Evolutionary conservation across 2,113 vertebrate genomes (phyloP).

Genomic region (Platanista minor): DNA sequence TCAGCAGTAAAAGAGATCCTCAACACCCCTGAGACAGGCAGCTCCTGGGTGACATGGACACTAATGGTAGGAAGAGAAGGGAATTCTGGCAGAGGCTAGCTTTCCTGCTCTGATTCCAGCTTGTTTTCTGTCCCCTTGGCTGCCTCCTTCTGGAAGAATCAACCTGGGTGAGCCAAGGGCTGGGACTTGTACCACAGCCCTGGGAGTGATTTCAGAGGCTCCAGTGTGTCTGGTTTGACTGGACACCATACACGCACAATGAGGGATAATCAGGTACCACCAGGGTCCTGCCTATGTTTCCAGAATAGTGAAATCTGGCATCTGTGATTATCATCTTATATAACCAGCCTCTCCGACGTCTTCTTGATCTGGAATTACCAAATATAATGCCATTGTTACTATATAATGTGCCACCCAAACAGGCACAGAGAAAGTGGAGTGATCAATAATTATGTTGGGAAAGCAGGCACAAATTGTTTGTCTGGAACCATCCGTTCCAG

Average conservation of each 20-base stretch:
- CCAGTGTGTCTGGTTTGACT: background rate
- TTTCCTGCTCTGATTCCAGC: background rate
- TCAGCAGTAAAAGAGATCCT: background rate
- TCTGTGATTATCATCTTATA: no score
- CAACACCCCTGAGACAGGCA: background rate
- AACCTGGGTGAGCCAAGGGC: accelerated
- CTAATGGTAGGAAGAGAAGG: background rate
- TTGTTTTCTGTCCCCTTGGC: background rate
- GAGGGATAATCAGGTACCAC: background rate
- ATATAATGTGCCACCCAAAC: background rate
- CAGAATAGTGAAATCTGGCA: background rate
- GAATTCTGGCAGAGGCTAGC: accelerated
- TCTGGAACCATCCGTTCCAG: background rate
- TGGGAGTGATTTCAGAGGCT: no score
- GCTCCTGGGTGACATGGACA: background rate
- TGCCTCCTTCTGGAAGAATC: background rate
- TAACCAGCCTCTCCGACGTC: background rate
- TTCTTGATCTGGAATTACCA: background rate
- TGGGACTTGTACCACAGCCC: background rate
- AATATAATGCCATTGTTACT: no score
- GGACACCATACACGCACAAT: background rate
- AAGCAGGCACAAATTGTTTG: no score
- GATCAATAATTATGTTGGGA: accelerated
- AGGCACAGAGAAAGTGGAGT: background rate
- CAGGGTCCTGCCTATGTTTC: accelerated